A percentile compares a stretch with the other conserved stretches of the same genome.
Evolutionary conservation across 2,888 invertebrate genomes (phyloP).

Genomic region (Drosophila anomalipes): DNA sequence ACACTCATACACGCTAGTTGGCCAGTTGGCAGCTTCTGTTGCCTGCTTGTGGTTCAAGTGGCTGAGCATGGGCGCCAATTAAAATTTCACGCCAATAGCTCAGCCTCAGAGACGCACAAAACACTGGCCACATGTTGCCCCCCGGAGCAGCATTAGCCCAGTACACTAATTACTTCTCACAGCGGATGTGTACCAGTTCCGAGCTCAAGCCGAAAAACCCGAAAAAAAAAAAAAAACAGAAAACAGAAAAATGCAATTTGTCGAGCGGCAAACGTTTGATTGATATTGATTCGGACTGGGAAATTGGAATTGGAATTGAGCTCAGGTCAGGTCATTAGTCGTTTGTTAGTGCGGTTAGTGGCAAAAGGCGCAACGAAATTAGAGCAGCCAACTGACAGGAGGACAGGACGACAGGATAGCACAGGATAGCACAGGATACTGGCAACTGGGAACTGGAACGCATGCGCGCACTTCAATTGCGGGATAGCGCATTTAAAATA

Average conservation of each 20-base stretch:
- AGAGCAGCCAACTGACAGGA: constrained; percentile 64
- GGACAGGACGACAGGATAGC: constrained; percentile 21
- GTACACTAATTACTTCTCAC: constrained; percentile 74
- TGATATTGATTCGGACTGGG: constrained; percentile 74
- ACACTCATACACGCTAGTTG: neutral
- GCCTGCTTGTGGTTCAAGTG: constrained; percentile 12
- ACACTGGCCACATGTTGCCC: constrained; percentile 71
- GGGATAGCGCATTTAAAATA: constrained; percentile 66
- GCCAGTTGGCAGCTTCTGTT: constrained; percentile 14
- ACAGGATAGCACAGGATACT: neutral
- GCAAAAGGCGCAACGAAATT: constrained; percentile 74
- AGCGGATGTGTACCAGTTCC: constrained; percentile 53
- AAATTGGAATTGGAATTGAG: constrained; percentile 12
- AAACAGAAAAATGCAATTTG: constrained; percentile 65
- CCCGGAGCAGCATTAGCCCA: constrained; percentile 37
- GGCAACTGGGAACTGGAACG: constrained; percentile 20
- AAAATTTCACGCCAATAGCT: constrained; percentile 82
- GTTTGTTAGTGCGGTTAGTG: constrained; percentile 60
- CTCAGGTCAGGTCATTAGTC: constrained; percentile 72
- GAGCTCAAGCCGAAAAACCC: neutral
- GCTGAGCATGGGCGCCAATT: constrained; percentile 62
- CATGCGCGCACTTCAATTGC: constrained; percentile 80
- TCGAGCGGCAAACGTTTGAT: constrained; percentile 80
- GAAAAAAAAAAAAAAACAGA: neutral
- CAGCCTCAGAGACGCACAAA: constrained; percentile 27